phyloP scores from a whole-genome alignment of 2,888 invertebrate species.

The Perdita meconis region DNA sequence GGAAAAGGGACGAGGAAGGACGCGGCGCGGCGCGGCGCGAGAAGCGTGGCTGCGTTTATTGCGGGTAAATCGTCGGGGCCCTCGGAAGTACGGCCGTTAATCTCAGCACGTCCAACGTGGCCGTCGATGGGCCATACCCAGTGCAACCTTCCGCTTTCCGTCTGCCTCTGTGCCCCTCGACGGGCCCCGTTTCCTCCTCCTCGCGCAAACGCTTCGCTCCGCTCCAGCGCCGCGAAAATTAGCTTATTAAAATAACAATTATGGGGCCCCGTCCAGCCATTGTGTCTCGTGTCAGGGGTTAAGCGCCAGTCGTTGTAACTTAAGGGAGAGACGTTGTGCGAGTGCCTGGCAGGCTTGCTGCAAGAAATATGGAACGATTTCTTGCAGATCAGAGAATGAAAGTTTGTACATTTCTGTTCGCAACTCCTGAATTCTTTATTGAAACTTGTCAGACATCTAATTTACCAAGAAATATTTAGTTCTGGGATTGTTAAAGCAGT shows the following conservation, averaged over 20 bases:
- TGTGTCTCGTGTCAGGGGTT: slow-evolving; percentile 78
- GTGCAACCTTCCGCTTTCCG: slow-evolving; percentile 36
- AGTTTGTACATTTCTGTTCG: neutral
- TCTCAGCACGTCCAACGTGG: slow-evolving; percentile 69
- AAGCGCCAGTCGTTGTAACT: slow-evolving; percentile 78
- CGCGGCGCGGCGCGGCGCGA: slow-evolving; percentile 51
- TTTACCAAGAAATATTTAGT: too few relatives aligned
- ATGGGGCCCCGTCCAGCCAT: slow-evolving; percentile 76
- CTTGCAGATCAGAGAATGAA: slow-evolving; percentile 39
- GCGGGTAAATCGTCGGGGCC: slow-evolving; percentile 66
- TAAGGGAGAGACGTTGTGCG: slow-evolving; percentile 67
- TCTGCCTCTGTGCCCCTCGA: slow-evolving; percentile 11
- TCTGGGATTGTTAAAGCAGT: too few relatives aligned
- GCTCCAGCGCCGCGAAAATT: slow-evolving; percentile 76
- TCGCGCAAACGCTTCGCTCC: slow-evolving; percentile 50
- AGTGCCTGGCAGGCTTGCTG: slow-evolving; percentile 26
- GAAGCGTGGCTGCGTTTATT: slow-evolving; percentile 69
- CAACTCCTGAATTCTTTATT: too few relatives aligned
- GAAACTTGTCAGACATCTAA: too few relatives aligned
- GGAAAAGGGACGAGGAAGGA: slow-evolving; percentile 44
- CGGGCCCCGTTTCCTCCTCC: slow-evolving; percentile 31
- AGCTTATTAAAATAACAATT: slow-evolving; percentile 82
- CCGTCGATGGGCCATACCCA: slow-evolving; percentile 67
- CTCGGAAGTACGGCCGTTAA: slow-evolving; percentile 74
- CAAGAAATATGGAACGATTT: slow-evolving; percentile 12